Evolutionary conservation across 2,797 vertebrate genomes (phyloP).

Genomic region (Catamblyrhynchus diadema): DNA sequence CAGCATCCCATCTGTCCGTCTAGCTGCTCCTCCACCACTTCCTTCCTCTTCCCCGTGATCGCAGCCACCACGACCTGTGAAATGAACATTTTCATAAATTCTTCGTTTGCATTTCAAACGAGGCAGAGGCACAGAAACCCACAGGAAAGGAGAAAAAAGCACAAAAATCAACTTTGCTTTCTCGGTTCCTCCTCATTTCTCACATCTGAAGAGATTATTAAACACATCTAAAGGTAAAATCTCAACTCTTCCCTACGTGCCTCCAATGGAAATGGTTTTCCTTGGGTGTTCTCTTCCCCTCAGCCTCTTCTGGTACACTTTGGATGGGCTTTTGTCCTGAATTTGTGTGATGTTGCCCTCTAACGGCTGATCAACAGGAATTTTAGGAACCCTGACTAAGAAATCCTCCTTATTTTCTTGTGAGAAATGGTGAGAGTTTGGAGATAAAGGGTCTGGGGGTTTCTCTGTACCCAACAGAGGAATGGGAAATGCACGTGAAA

Average conservation of each 20-base stretch:
- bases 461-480: not conserved
- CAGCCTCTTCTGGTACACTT: not conserved
- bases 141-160: not conserved
- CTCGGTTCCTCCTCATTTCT: not conserved
- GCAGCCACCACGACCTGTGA: not conserved
- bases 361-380: not conserved
- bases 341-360: constrained; percentile 23
- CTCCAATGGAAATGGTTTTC: not conserved
- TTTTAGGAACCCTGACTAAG: not conserved
- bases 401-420: not conserved
- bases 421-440: not conserved
- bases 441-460: fast-evolving
- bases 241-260: not conserved
- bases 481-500: fast-evolving
- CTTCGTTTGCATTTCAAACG: constrained; percentile 58
- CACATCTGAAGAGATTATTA: not conserved
- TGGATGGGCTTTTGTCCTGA: not conserved
- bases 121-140: not conserved
- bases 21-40: constrained; percentile 36
- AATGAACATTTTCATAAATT: not conserved
- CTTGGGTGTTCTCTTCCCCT: not conserved
- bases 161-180: not conserved
- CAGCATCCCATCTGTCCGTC: constrained; percentile 49
- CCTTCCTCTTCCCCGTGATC: constrained; percentile 51
- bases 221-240: not conserved